A percentile compares a stretch with the other conserved stretches of the same genome.
Conservation (phyloP, 2,888 invertebrate genomes). For the Acanthosepion lycidas region DNA sequence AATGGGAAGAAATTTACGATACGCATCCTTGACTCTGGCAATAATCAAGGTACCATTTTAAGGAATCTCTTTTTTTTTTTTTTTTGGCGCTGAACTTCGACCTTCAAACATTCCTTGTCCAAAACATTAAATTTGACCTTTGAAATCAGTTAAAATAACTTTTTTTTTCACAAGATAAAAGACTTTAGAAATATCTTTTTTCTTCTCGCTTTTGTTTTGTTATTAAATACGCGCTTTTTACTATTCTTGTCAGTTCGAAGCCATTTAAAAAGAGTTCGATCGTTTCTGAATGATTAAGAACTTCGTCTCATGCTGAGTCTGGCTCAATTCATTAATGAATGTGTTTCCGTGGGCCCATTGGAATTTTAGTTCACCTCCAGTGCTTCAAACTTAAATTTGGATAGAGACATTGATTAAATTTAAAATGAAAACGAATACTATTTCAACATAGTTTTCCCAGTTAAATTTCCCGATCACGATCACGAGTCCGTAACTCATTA, state of each 20-base stretch:
- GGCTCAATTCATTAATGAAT: neutral
- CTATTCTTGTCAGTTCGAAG: no score
- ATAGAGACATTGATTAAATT: no score
- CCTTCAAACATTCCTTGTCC: neutral
- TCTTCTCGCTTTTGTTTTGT: neutral
- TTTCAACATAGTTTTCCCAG: no score
- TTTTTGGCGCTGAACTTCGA: neutral
- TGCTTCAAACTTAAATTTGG: neutral
- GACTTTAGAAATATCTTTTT: neutral
- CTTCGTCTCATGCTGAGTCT: neutral
- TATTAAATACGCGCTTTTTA: neutral
- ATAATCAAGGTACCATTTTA: neutral
- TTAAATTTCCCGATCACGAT: no score
- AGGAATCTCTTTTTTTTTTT: neutral
- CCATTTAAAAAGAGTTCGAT: neutral
- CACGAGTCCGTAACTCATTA: no score
- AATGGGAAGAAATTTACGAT: neutral
- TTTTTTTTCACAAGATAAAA: neutral
- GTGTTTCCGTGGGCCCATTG: neutral
- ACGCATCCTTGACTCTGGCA: conserved; percentile 15
- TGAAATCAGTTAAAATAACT: neutral
- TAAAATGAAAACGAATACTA: no score
- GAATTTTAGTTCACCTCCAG: neutral
- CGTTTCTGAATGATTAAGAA: neutral
- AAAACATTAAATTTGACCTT: conserved; percentile 33